A percentile compares a stretch with the other conserved stretches of the same genome.
These are phyloP conservation scores for Hoplodrina ambigua DNA, from an alignment of 2,888 invertebrate species.

Conservation along the genomic window DNA sequence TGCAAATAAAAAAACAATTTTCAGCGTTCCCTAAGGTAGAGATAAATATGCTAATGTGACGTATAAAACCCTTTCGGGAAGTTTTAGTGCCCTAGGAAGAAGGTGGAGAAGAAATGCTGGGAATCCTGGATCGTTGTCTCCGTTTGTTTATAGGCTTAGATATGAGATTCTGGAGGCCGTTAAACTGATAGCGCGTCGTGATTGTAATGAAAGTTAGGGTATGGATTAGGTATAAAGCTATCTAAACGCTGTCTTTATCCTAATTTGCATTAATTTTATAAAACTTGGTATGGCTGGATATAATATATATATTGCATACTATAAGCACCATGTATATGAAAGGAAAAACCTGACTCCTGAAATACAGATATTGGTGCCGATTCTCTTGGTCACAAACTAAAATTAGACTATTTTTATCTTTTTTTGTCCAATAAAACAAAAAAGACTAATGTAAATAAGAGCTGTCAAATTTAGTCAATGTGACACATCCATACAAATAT, in stretches of 20 bases:
- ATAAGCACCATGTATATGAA: too few species aligned
- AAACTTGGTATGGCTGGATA: too few species aligned
- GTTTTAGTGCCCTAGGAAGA: slow-evolving; percentile 23
- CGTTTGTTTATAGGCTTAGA: slow-evolving; percentile 24
- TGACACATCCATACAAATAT: too few species aligned
- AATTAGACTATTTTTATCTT: too few species aligned
- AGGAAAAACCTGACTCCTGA: too few species aligned
- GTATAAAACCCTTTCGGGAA: slow-evolving; percentile 45
- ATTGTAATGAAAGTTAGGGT: not conserved
- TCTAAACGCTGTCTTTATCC: not conserved
- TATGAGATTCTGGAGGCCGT: slow-evolving; percentile 8
- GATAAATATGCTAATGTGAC: slow-evolving; percentile 58
- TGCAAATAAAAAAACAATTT: slow-evolving; percentile 55
- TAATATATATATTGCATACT: too few species aligned
- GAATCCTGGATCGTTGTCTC: slow-evolving; percentile 13
- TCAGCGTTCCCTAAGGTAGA: slow-evolving; percentile 14
- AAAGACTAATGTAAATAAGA: too few species aligned
- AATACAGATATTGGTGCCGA: too few species aligned
- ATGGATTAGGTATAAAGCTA: not conserved
- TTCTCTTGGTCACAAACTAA: too few species aligned
- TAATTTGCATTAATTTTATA: not conserved
- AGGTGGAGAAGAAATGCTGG: slow-evolving; percentile 16
- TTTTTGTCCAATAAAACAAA: too few species aligned
- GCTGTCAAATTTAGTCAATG: too few species aligned
- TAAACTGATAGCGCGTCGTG: slow-evolving; percentile 2